phyloP scores from a whole-genome alignment of 1,140 invertebrate species.

The Triops longicaudatus region DNA sequence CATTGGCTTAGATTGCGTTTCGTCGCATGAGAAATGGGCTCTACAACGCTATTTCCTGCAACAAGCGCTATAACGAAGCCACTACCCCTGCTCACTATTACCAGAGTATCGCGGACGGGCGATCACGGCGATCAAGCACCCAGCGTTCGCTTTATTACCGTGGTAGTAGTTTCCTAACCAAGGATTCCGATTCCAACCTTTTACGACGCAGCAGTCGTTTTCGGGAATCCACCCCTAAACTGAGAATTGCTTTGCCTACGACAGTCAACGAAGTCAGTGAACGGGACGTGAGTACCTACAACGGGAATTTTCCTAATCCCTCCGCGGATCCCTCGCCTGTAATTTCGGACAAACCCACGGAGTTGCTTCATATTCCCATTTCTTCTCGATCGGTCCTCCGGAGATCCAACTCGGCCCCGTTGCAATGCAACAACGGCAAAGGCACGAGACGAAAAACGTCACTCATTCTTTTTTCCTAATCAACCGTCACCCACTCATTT shows the following conservation, averaged over 20 bases:
- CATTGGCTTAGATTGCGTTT: neutral
- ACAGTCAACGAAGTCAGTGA: slow-evolving; percentile 11
- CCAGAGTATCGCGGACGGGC: neutral
- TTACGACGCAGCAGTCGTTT: slow-evolving; percentile 2
- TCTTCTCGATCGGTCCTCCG: neutral
- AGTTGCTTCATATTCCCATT: neutral
- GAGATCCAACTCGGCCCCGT: neutral
- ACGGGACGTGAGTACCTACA: neutral
- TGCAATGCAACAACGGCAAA: neutral
- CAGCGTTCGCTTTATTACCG: neutral
- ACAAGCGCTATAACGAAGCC: neutral
- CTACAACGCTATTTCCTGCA: neutral
- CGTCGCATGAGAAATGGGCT: neutral
- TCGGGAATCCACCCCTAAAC: neutral
- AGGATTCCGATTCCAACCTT: neutral
- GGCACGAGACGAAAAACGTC: neutral
- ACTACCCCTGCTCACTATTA: neutral
- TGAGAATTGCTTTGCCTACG: neutral
- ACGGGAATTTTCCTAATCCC: neutral
- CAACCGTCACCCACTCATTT: neutral
- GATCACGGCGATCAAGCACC: neutral
- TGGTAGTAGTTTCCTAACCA: neutral
- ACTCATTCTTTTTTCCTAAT: slow-evolving; percentile 10
- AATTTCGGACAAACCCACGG: neutral
- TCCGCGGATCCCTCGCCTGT: neutral